These are phyloP conservation scores for Pardosa pseudoannulata DNA, from an alignment of 2,888 invertebrate species.

Conservation along the genomic window DNA sequence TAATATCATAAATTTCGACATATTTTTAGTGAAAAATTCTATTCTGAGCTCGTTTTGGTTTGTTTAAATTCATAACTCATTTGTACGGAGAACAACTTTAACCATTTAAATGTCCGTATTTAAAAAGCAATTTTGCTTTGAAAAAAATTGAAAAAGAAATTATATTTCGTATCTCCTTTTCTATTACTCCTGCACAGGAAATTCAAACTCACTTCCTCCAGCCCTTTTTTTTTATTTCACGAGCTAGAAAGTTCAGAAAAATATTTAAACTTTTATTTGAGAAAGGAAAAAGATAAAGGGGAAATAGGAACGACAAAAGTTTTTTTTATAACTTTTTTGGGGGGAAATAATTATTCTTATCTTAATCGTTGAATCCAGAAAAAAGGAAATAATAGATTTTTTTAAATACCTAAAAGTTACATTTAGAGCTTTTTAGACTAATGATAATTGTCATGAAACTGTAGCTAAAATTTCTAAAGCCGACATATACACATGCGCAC, in stretches of 20 bases:
- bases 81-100: not conserved
- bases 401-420: too few species aligned
- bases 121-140: not conserved
- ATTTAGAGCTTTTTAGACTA: too few species aligned
- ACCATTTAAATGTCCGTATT: not conserved
- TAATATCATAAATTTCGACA: too few species aligned
- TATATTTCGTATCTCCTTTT: not conserved
- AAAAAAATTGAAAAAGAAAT: not conserved
- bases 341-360: not conserved
- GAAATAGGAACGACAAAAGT: not conserved
- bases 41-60: too few species aligned
- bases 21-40: too few species aligned
- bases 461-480: too few species aligned
- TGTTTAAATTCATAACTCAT: too few species aligned
- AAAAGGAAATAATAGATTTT: not conserved
- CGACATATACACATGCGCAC: too few species aligned
- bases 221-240: not conserved
- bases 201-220: constrained; percentile 6
- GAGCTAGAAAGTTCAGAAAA: not conserved
- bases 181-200: not conserved
- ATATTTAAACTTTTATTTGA: constrained; percentile 5
- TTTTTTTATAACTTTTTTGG: not conserved
- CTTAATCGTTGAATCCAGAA: not conserved
- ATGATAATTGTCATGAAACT: too few species aligned
- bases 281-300: not conserved